These are phyloP conservation scores for Strix aluco DNA, from an alignment of 2,113 vertebrate species.

Conservation along the genomic window DNA sequence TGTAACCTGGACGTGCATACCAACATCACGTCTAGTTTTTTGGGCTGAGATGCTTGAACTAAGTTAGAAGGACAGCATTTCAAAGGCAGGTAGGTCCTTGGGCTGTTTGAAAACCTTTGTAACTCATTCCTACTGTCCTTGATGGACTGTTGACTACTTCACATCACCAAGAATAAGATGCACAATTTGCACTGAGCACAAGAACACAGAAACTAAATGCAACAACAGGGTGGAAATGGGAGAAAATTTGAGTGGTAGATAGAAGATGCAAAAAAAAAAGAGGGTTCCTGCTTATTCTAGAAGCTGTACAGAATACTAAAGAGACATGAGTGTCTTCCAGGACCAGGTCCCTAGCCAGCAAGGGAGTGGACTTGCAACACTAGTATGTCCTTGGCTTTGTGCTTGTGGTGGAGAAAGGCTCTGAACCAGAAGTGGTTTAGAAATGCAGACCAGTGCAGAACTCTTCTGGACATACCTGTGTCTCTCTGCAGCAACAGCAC, in stretches of 20 bases:
- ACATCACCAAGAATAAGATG: not conserved
- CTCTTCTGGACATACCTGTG: not conserved
- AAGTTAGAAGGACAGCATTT: not conserved
- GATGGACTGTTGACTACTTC: not conserved
- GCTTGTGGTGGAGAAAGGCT: not conserved
- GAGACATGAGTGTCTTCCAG: not conserved
- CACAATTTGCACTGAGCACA: not conserved
- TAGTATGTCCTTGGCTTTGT: not conserved
- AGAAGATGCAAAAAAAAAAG: not conserved
- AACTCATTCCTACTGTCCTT: not conserved
- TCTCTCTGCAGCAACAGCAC: not conserved
- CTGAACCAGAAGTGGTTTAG: not conserved
- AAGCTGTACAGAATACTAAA: not conserved
- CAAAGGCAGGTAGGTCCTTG: not conserved
- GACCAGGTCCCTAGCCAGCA: not conserved
- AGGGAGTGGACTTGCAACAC: not conserved
- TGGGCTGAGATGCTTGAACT: not conserved
- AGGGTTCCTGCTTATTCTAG: not conserved
- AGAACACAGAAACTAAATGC: not conserved
- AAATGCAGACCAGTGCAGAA: not conserved
- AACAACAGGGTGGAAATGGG: not conserved
- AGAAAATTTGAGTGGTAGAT: not conserved
- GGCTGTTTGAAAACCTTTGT: not conserved
- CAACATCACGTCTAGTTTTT: not conserved
- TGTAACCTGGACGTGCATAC: accelerated